Conservation (phyloP, 1,140 invertebrate species). For the Caenorhabditis latens region DNA sequence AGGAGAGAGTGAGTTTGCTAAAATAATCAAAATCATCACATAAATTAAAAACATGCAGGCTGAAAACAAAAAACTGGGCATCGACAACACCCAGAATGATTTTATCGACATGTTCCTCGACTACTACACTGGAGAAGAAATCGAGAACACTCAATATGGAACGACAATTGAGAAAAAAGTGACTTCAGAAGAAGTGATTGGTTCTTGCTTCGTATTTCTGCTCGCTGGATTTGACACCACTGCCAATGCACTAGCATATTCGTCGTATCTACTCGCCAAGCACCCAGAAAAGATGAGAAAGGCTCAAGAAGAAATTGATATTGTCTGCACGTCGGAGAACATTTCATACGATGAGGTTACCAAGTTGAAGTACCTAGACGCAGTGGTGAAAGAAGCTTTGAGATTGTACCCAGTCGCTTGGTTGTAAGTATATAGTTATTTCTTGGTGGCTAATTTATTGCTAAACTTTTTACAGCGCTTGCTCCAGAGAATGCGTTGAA, state of each 20-base stretch:
- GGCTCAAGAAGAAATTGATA: constrained; percentile 77
- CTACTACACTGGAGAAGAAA: constrained; percentile 2
- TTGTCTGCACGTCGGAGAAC: background rate
- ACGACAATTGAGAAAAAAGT: constrained; percentile 40
- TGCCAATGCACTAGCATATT: constrained; percentile 77
- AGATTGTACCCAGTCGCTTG: constrained; percentile 77
- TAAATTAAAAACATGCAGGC: background rate
- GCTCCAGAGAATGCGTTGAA: constrained; percentile 72
- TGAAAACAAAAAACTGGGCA: background rate
- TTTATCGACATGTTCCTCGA: constrained; percentile 53
- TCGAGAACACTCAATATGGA: constrained; percentile 13
- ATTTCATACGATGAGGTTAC: constrained; percentile 62
- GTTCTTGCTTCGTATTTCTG: constrained; percentile 75
- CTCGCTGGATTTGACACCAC: constrained; percentile 79
- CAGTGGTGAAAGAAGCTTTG: constrained; percentile 78
- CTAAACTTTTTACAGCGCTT: constrained; percentile 60
- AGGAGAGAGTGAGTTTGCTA: constrained; percentile 26
- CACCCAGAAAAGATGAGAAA: constrained; percentile 78
- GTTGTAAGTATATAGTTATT: constrained; percentile 41
- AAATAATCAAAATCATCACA: too few relatives aligned
- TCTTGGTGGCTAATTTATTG: too few relatives aligned
- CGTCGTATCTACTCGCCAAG: constrained; percentile 78
- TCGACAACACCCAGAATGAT: constrained; percentile 13
- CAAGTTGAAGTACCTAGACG: constrained; percentile 77
- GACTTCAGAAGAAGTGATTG: constrained; percentile 7